A percentile compares a stretch with the other conserved stretches of the same genome.
phyloP scores from a whole-genome alignment of 2,113 vertebrate genomes.

The Rhabdornis inornatus region DNA sequence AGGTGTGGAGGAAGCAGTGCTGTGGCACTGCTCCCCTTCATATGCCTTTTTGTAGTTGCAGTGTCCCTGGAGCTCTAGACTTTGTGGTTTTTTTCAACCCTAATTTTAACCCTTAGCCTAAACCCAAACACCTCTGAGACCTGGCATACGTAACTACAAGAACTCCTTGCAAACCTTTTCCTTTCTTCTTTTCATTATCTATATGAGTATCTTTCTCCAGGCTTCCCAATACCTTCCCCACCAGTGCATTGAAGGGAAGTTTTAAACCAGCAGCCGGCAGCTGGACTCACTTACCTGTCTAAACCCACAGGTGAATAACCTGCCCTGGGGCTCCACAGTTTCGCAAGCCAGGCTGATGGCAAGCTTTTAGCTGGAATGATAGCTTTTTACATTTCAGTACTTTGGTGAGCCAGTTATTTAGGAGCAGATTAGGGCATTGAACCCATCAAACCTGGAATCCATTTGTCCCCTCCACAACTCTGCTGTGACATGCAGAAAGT shows the following conservation, averaged over 20 bases:
- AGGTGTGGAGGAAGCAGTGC: not conserved
- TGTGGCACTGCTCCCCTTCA: not conserved
- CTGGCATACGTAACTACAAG: not conserved
- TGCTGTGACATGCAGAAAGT: accelerated
- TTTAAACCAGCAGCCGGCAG: not conserved
- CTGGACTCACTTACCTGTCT: not conserved
- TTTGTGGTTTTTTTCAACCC: not conserved
- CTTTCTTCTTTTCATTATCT: not conserved
- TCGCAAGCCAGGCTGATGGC: not conserved
- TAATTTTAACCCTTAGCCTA: accelerated
- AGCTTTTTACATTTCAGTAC: not conserved
- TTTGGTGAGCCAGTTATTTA: not conserved
- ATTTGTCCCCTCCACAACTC: accelerated
- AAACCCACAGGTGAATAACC: not conserved
- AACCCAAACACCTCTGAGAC: not conserved
- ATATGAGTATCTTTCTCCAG: not conserved
- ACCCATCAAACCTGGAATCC: not conserved
- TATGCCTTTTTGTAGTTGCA: not conserved
- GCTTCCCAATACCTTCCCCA: not conserved
- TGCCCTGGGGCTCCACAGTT: not conserved
- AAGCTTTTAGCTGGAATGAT: not conserved
- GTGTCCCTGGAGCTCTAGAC: not conserved
- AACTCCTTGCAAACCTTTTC: not conserved
- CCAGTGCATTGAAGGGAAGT: not conserved
- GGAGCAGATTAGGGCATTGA: not conserved